Base-by-base conservation (phyloP, 1,140 invertebrate species). In the Cylas formicarius region DNA sequence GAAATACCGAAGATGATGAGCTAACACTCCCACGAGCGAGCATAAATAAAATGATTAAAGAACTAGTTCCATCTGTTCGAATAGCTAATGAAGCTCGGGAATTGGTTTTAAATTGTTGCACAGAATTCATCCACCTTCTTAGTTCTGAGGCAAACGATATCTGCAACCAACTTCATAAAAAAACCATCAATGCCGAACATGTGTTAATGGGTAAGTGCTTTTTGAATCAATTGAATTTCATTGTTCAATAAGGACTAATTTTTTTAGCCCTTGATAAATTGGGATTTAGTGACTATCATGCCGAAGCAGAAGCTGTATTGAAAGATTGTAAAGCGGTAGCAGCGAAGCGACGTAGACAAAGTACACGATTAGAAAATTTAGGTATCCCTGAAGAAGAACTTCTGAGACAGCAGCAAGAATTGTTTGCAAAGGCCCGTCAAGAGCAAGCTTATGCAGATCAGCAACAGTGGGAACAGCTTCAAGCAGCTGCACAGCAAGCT, bases 21-120 rank as follows among this genome's bases (percentile, higher is more conserved):
- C 68, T 95, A 22, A 96, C 90, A 18, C 76, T 98, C 48, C 95
- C 95, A 2, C 72, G 94, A 59, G 94, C 94, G 7, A 94, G 93
- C 33, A 90, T 97, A 46, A 97, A 97, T 63, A 98, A 97, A 79
- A 95, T 97, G 81, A 97, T 97, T 27, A 97, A 97, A 67, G 94
- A 97, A 71, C 76, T 97, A 27, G 73, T 93, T 20, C 93, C 94
- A 1, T 78, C 87, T 45, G 81, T 97, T 19, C 73, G 95, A 49
- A 91, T 97, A 16, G 92, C 93, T 4, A 95, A 95, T 63, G 95
- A 98, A 67, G 90, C 91, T 2, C 74, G 94, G 35, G 95, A 97
- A 69, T 69, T 97, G 7, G 90, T 98, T 40, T 68, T 97, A 2
- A 95, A 93, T 58, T 97, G 93, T 66, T 97, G 94, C 63, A 95